Conservation (phyloP, 2,113 vertebrate genomes). For the Heptranchias perlo region DNA sequence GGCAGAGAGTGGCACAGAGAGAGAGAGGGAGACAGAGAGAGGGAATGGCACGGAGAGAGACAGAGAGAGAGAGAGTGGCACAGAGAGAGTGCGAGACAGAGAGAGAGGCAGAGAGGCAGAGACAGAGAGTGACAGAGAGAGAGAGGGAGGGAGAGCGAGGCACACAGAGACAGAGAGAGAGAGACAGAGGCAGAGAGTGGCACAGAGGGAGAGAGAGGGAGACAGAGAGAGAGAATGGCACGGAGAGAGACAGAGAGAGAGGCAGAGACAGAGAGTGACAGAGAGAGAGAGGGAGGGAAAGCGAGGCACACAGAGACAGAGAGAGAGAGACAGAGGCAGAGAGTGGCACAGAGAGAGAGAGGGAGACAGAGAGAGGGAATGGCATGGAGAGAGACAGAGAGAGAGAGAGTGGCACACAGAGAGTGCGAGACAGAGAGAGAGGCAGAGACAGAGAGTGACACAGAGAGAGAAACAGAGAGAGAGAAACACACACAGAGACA, state of each 20-base stretch:
- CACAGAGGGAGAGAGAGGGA: neutral
- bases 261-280: neutral
- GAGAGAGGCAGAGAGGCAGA: too few species aligned
- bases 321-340: neutral
- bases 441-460: too few species aligned
- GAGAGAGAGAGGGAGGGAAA: neutral
- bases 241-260: neutral
- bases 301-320: neutral
- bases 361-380: neutral
- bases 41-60: too few species aligned
- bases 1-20: too few species aligned
- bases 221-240: neutral
- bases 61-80: too few species aligned
- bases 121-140: too few species aligned
- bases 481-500: too few species aligned
- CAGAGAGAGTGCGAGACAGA: too few species aligned
- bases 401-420: neutral
- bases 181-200: neutral
- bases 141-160: neutral
- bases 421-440: neutral
- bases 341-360: neutral
- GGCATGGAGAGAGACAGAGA: constrained; percentile 37
- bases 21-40: too few species aligned
- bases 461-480: too few species aligned
- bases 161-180: neutral